Percentiles rank a stretch among this genome's conserved stretches.
phyloP scores from a whole-genome alignment of 2,888 invertebrate species.

The Globia sparganii region DNA sequence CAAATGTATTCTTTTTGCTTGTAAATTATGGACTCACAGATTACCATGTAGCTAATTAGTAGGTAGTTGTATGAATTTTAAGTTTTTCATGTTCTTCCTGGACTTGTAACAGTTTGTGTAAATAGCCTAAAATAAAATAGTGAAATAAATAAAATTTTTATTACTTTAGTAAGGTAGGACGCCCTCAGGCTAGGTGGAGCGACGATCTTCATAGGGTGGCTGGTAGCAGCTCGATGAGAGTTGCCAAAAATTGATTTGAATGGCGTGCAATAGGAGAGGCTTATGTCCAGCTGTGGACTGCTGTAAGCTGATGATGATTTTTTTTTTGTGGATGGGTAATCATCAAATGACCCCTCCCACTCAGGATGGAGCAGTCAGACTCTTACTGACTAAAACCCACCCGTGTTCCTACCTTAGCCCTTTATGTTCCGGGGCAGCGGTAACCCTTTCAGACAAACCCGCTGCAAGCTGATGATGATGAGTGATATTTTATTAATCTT shows the following conservation, averaged over 20 bases:
- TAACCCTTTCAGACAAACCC: no score
- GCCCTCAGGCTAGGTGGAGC: background rate
- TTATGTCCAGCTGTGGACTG: no score
- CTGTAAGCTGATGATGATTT: no score
- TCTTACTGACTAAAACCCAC: no score
- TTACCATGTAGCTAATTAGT: background rate
- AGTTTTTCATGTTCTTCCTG: background rate
- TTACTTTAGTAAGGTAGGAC: background rate
- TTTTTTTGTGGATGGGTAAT: no score
- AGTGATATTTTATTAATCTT: background rate
- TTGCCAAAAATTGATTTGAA: background rate
- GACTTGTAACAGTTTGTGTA: background rate
- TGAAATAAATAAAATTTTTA: background rate
- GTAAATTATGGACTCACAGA: background rate
- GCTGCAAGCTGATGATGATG: no score
- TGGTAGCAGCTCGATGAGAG: background rate
- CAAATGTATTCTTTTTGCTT: background rate
- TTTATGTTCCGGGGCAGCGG: no score
- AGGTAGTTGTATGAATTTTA: background rate
- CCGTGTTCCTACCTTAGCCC: no score
- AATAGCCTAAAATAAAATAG: background rate
- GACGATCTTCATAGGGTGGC: background rate
- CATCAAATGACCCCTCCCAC: no score
- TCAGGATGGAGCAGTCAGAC: no score
- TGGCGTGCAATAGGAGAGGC: no score